phyloP scores from a whole-genome alignment of 2,888 invertebrate genomes.

The Caenorhabditis virilis region DNA sequence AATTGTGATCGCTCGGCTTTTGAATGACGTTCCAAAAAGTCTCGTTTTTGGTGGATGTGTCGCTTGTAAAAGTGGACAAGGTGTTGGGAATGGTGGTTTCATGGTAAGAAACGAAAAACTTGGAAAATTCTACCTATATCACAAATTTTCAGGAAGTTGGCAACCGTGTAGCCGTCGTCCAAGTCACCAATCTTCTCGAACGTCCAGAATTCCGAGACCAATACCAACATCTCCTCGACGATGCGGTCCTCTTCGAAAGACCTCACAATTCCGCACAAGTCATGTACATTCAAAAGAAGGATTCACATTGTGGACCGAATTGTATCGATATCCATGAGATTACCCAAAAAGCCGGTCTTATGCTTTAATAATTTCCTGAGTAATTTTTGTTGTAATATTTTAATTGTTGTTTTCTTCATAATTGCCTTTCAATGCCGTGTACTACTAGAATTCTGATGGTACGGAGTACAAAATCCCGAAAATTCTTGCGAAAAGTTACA shows the following conservation, averaged over 20 bases:
- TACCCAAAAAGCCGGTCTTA: slow-evolving; percentile 29
- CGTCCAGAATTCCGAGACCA: slow-evolving; percentile 16
- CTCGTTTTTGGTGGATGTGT: slow-evolving; percentile 36
- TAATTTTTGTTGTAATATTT: neutral
- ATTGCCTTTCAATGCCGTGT: too few species aligned
- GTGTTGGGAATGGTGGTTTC: slow-evolving; percentile 28
- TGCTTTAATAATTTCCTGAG: slow-evolving; percentile 11
- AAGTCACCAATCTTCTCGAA: slow-evolving; percentile 22
- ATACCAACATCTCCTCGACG: slow-evolving; percentile 15
- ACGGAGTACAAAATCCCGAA: too few species aligned
- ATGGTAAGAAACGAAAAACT: too few species aligned
- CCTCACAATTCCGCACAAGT: slow-evolving; percentile 15
- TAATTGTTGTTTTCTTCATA: neutral
- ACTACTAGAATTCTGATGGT: too few species aligned
- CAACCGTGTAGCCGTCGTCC: slow-evolving; percentile 20
- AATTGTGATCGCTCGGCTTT: slow-evolving; percentile 29
- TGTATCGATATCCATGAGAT: slow-evolving; percentile 35
- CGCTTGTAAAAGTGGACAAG: slow-evolving; percentile 24
- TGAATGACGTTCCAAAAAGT: slow-evolving; percentile 13
- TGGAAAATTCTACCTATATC: too few species aligned
- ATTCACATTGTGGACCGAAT: slow-evolving; percentile 32
- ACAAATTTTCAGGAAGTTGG: slow-evolving; percentile 17
- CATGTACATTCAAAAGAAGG: slow-evolving; percentile 38
- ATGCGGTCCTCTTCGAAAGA: slow-evolving; percentile 29
- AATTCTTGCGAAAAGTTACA: too few species aligned